phyloP scores from a whole-genome alignment of 2,113 vertebrate species.

The Malaclemys terrapin region DNA sequence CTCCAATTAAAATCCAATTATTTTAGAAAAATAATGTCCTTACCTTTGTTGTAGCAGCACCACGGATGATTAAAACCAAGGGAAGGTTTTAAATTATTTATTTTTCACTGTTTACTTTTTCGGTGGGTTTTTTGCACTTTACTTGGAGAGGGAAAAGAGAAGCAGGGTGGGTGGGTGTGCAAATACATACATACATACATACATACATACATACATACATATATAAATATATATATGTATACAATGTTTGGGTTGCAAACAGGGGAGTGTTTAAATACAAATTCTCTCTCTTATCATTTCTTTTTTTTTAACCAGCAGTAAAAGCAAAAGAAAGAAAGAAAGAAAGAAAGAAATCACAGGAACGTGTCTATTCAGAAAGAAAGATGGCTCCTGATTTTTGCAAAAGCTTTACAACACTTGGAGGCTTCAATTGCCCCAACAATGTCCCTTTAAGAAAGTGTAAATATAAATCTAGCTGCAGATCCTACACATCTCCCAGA shows the following conservation, averaged over 20 bases:
- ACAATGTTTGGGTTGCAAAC: neutral
- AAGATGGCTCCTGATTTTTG: neutral
- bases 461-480: neutral
- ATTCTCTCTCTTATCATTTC: neutral
- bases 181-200: too few species aligned
- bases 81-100: neutral
- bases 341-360: neutral
- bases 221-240: too few species aligned
- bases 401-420: neutral
- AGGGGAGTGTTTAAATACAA: neutral
- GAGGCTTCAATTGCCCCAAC: neutral
- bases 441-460: neutral
- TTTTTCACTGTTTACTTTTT: neutral
- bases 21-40: constrained; percentile 1
- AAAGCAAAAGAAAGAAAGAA: neutral
- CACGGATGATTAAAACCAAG: neutral
- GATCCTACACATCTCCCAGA: neutral
- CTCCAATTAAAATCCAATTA: constrained; percentile 24
- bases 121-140: neutral
- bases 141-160: neutral
- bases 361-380: neutral
- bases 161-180: neutral
- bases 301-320: neutral
- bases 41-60: neutral
- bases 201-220: too few species aligned